Evolutionary conservation across 2,888 invertebrate species (phyloP).

Genomic region (Tryphoninae sp.): DNA sequence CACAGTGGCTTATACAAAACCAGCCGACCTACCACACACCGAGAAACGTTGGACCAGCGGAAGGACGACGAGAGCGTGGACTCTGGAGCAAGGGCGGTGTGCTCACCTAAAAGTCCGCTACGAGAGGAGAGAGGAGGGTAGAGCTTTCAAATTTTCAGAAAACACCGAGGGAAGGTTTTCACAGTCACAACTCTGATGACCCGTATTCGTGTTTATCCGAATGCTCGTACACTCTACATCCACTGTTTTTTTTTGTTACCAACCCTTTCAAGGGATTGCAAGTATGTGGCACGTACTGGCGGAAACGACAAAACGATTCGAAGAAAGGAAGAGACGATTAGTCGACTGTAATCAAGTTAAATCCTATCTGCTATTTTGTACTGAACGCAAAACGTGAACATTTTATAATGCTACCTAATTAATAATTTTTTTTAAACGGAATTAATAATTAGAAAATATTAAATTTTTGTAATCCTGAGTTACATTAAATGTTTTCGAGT

Average conservation of each 20-base stretch:
- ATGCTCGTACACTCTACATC: background rate
- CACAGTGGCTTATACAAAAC: slow-evolving; percentile 65
- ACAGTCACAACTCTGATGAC: slow-evolving; percentile 6
- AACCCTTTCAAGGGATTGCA: background rate
- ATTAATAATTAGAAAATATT: no score
- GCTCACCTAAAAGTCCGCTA: slow-evolving; percentile 31
- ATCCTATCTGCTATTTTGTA: no score
- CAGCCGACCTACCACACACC: slow-evolving; percentile 63
- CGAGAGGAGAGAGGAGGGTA: slow-evolving; percentile 8
- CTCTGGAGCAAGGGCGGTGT: slow-evolving; percentile 28
- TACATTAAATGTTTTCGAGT: no score
- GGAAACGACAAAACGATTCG: no score
- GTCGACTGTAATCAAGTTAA: no score
- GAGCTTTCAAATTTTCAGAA: slow-evolving; percentile 44
- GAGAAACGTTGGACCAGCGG: slow-evolving; percentile 27
- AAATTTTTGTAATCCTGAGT: no score
- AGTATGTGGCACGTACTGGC: background rate
- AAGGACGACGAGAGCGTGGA: slow-evolving; percentile 7
- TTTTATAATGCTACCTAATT: no score
- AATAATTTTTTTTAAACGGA: no score
- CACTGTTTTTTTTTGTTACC: slow-evolving; percentile 11
- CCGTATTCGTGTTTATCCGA: slow-evolving; percentile 16
- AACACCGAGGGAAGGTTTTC: slow-evolving; percentile 15
- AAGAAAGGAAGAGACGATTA: no score
- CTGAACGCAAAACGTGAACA: no score